Conservation (phyloP, 2,888 invertebrate species). For the Conchocele bisecta region DNA sequence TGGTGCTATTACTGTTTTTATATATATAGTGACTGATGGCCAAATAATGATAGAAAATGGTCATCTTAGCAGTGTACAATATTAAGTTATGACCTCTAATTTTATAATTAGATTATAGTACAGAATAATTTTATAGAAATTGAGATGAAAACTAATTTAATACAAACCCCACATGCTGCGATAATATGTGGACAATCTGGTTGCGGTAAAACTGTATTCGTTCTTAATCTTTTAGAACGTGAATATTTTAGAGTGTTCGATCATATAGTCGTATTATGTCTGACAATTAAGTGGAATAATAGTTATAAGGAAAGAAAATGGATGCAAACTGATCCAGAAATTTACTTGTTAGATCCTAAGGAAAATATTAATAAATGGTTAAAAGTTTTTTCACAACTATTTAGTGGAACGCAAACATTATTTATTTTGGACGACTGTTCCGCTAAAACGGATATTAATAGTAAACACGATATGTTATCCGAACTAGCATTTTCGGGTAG, state of each 20-base stretch:
- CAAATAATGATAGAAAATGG: too few relatives aligned
- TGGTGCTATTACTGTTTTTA: too few relatives aligned
- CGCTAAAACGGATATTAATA: too few relatives aligned
- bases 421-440: neutral
- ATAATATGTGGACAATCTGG: neutral
- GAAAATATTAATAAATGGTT: neutral
- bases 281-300: neutral
- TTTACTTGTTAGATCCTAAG: neutral
- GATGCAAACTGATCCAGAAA: neutral
- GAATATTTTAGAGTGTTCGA: neutral
- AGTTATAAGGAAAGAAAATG: neutral
- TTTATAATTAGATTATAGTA: too few relatives aligned
- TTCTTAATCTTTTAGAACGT: neutral
- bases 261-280: neutral
- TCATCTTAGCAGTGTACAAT: too few relatives aligned
- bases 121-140: too few relatives aligned
- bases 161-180: too few relatives aligned
- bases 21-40: too few relatives aligned
- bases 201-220: neutral
- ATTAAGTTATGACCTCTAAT: too few relatives aligned
- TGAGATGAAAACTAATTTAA: too few relatives aligned
- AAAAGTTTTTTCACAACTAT: neutral
- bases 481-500: too few relatives aligned
- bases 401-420: neutral
- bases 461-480: too few relatives aligned